Evolutionary conservation across 2,113 vertebrate genomes (phyloP), one percentile per base, ranked within the genome.

Genomic region (Sinocyclocheilus anophthalmus): DNA sequence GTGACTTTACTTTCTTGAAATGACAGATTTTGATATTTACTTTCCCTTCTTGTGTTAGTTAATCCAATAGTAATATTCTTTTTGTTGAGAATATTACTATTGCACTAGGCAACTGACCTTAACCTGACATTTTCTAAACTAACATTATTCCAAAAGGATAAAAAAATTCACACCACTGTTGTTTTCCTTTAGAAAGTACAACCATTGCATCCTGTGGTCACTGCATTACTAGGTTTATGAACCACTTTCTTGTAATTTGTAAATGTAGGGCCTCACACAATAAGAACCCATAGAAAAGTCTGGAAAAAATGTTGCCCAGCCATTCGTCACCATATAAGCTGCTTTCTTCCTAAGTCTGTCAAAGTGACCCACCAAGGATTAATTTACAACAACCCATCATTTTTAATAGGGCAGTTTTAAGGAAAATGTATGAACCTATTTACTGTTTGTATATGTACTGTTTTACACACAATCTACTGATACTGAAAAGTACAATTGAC

Each of bases 221-320:
- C 30, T 22, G 76, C 20, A 39, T 13, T 59, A 78, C 26, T 30
- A 13, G 7, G 37, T 81, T 39, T 48, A 42, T 45, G 59, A 63
- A 48, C 22, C 37, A 8, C 12, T 39, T 57, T 20, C 2, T 48
- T 20, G 13, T 69, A 9, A 76, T 79, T 79, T 61, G 30, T 24
- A 13, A 24, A 48, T 63, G n/a, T 53, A 69, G 37, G 61, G 22
- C 6, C 42, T 69, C 39, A 67, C 59, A 69, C 14, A 81, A 45
- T 26, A 42, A 81, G 55, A 65, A 33, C 30, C 30, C 77, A 37
- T 9, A 6, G 30, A 67, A 53, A 65, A 82, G 61, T 24, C 39
- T 82, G 80, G 80, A 69, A 82, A 69, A 69, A 70, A 69, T 65
- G 42, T 82, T 81, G 42, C 11, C 50, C 10, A 67, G 63, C 42